Base-by-base conservation (phyloP, 2,888 invertebrate genomes). In the Hypomecis atomaria region DNA sequence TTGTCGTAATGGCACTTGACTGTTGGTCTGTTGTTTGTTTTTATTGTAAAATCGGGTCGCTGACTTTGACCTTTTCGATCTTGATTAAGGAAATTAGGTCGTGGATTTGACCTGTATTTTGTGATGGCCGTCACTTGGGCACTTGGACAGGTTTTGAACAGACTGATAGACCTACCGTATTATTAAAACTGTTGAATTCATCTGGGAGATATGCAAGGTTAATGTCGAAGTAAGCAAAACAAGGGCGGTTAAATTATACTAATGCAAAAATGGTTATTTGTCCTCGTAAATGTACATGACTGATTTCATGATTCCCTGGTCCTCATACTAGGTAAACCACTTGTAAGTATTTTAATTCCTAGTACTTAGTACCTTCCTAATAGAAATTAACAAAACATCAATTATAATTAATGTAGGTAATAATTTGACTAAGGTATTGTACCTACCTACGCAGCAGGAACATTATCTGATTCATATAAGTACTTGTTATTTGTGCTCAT, bases 41-140 rank as follows among this genome's bases (percentile, higher is more conserved):
- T 43, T 48, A 48, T 56, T 45, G 43, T 13, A 8, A 34, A 49
- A 49, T 7, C 36, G 33, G 59, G 54, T 64, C 49, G 43, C 34
- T 57, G 63, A 63, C 62, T 67, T 63, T 65, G 65, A 63, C 60
- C 60, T 67, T 60, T 60, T 60, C 59, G 23, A 47, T 64, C 64
- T 56, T 64, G 23, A 33, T 63, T 63, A 59, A 0, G 1, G 8
- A 36, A 53, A 59, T 10, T 13, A 40, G 50, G 52, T 57, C 37
- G 56, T 44, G 45, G 10, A 23, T 36, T 45, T 45, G 42, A 4
- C 34, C 11, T 36, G 45, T 44, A 6, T 36, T 5, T 6, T 13
- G 6, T 33, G 23, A 52, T 60, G 44, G 34, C 50, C 43, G 34
- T 36, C 49, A 49, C n/a, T 36, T 9, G n/a, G 40, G 10, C 40